Conservation (phyloP, 1,140 invertebrate species). For the Polypedilum pembai region DNA sequence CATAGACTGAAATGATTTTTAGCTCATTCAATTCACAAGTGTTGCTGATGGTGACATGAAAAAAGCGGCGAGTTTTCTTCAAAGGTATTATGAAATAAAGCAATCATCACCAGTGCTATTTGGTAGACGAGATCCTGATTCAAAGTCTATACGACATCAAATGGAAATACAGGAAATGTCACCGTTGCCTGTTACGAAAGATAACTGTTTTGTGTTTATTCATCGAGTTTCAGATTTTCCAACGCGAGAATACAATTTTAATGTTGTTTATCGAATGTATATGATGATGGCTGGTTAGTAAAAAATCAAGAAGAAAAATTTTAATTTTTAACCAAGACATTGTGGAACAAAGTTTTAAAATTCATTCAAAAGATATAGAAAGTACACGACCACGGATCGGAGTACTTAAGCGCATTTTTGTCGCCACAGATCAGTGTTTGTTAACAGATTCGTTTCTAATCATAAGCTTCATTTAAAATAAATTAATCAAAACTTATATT, state of each 20-base stretch:
- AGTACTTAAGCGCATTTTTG: no score
- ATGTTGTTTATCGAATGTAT: constrained; percentile 29
- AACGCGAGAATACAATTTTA: constrained; percentile 28
- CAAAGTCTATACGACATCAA: constrained; percentile 36
- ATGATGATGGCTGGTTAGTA: constrained; percentile 28
- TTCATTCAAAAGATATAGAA: no score
- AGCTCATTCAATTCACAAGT: constrained; percentile 51
- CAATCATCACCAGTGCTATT: constrained; percentile 53
- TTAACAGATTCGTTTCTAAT: no score
- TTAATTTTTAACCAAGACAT: no score
- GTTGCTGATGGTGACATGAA: constrained; percentile 51
- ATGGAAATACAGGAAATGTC: constrained; percentile 8
- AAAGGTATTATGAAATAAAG: constrained; percentile 50
- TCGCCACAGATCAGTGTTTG: no score
- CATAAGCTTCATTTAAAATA: no score
- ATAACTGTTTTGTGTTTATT: constrained; percentile 25
- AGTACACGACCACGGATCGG: no score
- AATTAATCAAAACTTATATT: no score
- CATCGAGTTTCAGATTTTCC: constrained; percentile 28
- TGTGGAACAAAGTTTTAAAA: no score
- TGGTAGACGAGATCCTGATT: constrained; percentile 43
- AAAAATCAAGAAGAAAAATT: background rate
- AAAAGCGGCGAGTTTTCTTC: constrained; percentile 50
- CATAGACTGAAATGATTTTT: constrained; percentile 29
- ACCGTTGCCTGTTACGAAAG: constrained; percentile 21